These are phyloP conservation scores for Cantharis flavilabris DNA, from an alignment of 2,888 invertebrate genomes.

Conservation along the genomic window DNA sequence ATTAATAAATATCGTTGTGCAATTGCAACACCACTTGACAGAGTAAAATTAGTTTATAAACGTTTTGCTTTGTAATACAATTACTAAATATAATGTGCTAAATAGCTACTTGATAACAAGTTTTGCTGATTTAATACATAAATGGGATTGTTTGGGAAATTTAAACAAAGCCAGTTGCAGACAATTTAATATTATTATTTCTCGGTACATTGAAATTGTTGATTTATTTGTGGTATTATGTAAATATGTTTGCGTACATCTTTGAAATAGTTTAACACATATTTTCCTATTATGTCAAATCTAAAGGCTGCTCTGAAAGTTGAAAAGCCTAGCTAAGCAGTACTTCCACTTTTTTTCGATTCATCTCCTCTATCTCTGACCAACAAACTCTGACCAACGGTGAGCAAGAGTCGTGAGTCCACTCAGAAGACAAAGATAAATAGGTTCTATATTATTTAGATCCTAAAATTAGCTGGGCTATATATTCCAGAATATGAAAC, in stretches of 20 bases:
- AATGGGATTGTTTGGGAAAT: not conserved
- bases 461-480: too few species aligned
- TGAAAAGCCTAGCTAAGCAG: too few species aligned
- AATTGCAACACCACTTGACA: conserved; percentile 8
- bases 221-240: not conserved
- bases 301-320: too few species aligned
- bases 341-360: too few species aligned
- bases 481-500: too few species aligned
- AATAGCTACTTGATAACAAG: conserved; percentile 23
- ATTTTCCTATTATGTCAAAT: too few species aligned
- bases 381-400: too few species aligned
- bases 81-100: conserved; percentile 15
- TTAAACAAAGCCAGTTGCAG: not conserved
- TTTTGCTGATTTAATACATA: not conserved
- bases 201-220: not conserved
- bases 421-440: not conserved
- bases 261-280: not conserved
- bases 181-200: not conserved
- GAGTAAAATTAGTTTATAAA: conserved; percentile 21
- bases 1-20: conserved; percentile 15
- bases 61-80: conserved; percentile 24
- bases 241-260: not conserved
- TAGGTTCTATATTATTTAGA: too few species aligned
- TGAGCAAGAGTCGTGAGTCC: too few species aligned
- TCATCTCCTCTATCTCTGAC: too few species aligned